A percentile compares a stretch with the other conserved stretches of the same genome.
phyloP scores from a whole-genome alignment of 2,797 vertebrate genomes.

The Coracias cyanogaster region DNA sequence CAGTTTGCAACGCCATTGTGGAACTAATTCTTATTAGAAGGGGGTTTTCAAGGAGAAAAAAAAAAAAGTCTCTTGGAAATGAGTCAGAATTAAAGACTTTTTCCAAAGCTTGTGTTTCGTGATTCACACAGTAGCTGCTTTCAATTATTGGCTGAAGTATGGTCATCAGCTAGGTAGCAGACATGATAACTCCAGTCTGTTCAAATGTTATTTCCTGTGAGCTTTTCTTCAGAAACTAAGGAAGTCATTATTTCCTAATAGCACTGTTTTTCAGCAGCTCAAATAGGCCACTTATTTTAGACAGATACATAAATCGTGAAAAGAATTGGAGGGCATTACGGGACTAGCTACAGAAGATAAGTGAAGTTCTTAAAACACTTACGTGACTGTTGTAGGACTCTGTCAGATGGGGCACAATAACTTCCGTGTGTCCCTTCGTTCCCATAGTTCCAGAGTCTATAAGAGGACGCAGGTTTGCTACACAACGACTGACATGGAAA shows the following conservation, averaged over 20 bases:
- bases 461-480: constrained; percentile 93
- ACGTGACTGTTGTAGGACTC: constrained; percentile 99
- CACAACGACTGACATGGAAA: constrained; percentile 86
- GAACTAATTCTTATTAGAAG: background rate
- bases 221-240: background rate
- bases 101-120: background rate
- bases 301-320: background rate
- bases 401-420: constrained; percentile 93
- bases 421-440: constrained; percentile 98
- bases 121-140: background rate
- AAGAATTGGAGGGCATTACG: background rate
- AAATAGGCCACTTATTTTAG: background rate
- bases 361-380: constrained; percentile 59
- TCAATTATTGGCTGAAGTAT: background rate
- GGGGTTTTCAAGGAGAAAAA: background rate
- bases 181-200: background rate
- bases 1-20: background rate
- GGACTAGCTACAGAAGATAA: background rate
- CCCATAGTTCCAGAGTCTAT: constrained; percentile 99
- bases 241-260: background rate
- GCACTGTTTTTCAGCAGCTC: background rate
- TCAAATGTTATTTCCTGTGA: background rate
- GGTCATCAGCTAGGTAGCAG: background rate
- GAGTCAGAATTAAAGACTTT: background rate
- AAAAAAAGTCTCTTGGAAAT: background rate